These are phyloP conservation scores for Holcopasites calliopsidis DNA, from an alignment of 1,140 invertebrate genomes.

Conservation along the genomic window DNA sequence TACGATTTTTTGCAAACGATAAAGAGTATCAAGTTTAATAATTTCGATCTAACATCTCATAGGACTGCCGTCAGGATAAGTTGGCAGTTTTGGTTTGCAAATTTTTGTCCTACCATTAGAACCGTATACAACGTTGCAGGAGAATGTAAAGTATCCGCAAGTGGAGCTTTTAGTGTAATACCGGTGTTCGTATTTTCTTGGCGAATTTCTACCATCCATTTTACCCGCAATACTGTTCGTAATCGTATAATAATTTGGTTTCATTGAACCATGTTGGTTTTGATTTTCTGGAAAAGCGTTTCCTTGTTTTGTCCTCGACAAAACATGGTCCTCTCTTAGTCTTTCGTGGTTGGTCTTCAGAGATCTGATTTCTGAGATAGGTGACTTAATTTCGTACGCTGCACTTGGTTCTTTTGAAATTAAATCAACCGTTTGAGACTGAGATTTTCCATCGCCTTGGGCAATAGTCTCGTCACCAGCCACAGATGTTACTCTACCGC, in stretches of 20 bases:
- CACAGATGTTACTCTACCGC: slow-evolving; percentile 83
- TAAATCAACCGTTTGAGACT: slow-evolving; percentile 83
- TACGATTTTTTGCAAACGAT: slow-evolving; percentile 18
- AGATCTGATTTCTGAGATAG: slow-evolving; percentile 66
- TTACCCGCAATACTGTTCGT: slow-evolving; percentile 89
- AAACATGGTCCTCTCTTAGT: slow-evolving; percentile 18
- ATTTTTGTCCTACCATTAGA: slow-evolving; percentile 88
- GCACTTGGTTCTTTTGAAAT: slow-evolving; percentile 76
- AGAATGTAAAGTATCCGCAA: slow-evolving; percentile 91
- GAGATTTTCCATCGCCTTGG: slow-evolving; percentile 81
- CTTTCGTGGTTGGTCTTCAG: slow-evolving; percentile 60
- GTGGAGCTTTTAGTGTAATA: slow-evolving; percentile 92
- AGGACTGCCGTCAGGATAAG: slow-evolving; percentile 80
- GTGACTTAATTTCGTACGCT: slow-evolving; percentile 51
- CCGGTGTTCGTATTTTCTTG: slow-evolving; percentile 80
- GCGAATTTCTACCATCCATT: slow-evolving; percentile 80
- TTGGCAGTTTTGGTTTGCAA: slow-evolving; percentile 86
- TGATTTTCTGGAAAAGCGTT: not conserved
- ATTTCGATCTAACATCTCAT: slow-evolving; percentile 73
- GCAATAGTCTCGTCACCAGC: slow-evolving; percentile 82
- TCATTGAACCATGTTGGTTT: slow-evolving; percentile 36
- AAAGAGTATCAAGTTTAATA: not conserved
- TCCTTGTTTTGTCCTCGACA: not conserved
- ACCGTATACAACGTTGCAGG: slow-evolving; percentile 88
- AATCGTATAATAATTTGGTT: slow-evolving; percentile 81